These are phyloP conservation scores for Catostylus mosaicus DNA, from an alignment of 30 jellyfish, hydroid and myxozoan species.

Conservation along the genomic window DNA sequence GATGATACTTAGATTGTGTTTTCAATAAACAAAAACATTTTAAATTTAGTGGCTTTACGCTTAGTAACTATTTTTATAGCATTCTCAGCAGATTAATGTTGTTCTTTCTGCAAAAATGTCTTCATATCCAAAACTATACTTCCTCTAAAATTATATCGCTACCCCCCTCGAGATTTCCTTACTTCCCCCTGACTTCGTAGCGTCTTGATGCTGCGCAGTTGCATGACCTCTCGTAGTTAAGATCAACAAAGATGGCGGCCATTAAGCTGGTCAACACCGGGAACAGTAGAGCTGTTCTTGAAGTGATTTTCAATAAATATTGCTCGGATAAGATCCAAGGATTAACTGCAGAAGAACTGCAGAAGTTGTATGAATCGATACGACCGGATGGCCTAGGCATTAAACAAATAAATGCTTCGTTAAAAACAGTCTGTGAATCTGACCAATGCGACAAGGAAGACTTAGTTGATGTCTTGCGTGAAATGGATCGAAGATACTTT, in stretches of 20 bases:
- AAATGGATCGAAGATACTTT: slow-evolving; percentile 87
- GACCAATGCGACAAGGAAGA: slow-evolving; percentile 84
- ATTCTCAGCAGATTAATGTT: no score
- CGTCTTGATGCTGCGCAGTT: no score
- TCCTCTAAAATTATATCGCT: no score
- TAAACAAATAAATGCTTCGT: slow-evolving; percentile 78
- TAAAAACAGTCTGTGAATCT: slow-evolving; percentile 64
- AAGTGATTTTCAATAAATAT: slow-evolving; percentile 65
- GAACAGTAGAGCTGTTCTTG: slow-evolving; percentile 64
- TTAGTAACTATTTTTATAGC: no score
- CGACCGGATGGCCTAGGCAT: slow-evolving; percentile 62
- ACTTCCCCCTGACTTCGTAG: no score
- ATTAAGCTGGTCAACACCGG: slow-evolving; percentile 28
- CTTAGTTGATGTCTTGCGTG: slow-evolving; percentile 74
- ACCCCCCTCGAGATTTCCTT: no score
- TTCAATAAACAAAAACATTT: no score
- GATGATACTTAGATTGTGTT: no score
- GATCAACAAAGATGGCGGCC: slow-evolving; percentile 65
- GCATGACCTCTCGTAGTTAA: slow-evolving; percentile 13
- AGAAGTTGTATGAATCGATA: slow-evolving; percentile 38
- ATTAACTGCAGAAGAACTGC: slow-evolving; percentile 71
- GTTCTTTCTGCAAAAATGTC: no score
- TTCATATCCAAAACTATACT: no score
- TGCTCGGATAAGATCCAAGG: slow-evolving; percentile 72
- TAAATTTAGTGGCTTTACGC: no score